Evolutionary conservation across 2,888 invertebrate species (phyloP).

Genomic region (Eristalis arbustorum): DNA sequence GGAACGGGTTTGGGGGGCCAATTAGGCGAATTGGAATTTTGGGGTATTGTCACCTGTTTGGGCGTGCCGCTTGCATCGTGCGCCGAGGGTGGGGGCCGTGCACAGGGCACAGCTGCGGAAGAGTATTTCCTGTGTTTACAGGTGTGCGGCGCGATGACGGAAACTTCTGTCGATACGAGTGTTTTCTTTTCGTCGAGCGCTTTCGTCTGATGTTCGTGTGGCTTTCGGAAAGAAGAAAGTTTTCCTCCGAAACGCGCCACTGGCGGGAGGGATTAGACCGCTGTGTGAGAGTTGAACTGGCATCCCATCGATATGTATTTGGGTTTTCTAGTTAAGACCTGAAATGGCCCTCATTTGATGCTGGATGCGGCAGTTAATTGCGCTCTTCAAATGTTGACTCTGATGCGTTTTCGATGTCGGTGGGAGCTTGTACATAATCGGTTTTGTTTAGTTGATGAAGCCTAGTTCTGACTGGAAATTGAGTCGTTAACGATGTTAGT

Average conservation of each 20-base stretch:
- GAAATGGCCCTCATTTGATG: not conserved
- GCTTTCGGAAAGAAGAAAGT: constrained; percentile 21
- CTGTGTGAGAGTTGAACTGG: not conserved
- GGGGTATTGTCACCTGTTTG: constrained; percentile 55
- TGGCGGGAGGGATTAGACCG: not conserved
- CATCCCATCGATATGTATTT: not conserved
- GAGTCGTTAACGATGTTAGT: not conserved
- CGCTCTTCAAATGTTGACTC: not conserved
- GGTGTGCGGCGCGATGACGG: constrained; percentile 15
- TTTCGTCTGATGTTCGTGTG: not conserved
- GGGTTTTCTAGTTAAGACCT: not conserved
- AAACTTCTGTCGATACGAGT: constrained; percentile 12
- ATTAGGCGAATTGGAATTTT: constrained; percentile 52
- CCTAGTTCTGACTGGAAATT: not conserved
- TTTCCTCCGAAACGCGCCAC: constrained; percentile 1
- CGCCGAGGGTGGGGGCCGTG: not conserved
- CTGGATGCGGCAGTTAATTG: not conserved
- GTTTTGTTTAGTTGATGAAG: not conserved
- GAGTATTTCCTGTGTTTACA: constrained; percentile 49
- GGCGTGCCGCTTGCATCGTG: not conserved
- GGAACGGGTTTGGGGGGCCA: constrained; percentile 17
- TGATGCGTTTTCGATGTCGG: not conserved
- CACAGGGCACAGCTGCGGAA: constrained; percentile 7
- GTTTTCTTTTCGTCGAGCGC: constrained; percentile 29
- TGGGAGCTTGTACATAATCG: not conserved